These are phyloP conservation scores for Dallia pectoralis DNA, from an alignment of 2,797 vertebrate species.

Conservation along the genomic window DNA sequence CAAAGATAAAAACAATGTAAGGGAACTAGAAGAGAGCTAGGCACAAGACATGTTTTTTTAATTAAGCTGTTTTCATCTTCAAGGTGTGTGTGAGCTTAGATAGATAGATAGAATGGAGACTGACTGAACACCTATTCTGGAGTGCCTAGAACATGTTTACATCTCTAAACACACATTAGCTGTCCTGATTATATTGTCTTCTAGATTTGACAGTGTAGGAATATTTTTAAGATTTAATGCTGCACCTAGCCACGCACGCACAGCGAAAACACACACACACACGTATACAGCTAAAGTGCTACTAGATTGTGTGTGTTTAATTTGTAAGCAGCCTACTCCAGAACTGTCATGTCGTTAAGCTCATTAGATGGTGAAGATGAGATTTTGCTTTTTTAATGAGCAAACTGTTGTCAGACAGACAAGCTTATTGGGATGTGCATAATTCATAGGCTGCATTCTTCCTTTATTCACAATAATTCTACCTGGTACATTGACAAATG, in stretches of 20 bases:
- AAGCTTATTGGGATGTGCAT: constrained; percentile 14
- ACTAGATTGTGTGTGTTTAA: constrained; percentile 59
- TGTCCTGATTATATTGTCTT: neutral
- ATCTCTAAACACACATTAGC: neutral
- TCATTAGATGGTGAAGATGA: constrained; percentile 68
- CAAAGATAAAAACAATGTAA: neutral
- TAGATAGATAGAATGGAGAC: neutral
- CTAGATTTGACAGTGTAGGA: neutral
- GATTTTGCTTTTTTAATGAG: constrained; percentile 69
- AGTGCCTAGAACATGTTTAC: neutral
- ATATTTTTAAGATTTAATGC: neutral
- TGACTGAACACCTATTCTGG: neutral
- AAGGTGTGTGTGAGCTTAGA: neutral
- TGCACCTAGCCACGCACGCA: neutral
- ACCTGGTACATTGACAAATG: too few species aligned
- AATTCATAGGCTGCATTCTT: constrained; percentile 17
- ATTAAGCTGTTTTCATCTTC: neutral
- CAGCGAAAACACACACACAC: neutral
- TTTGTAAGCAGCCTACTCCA: constrained; percentile 60
- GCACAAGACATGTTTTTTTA: neutral
- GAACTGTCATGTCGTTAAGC: constrained; percentile 61
- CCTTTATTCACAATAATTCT: too few species aligned
- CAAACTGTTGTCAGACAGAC: constrained; percentile 41
- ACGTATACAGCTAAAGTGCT: constrained; percentile 43
- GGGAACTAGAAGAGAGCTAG: neutral